Base-by-base conservation (phyloP, 1,140 invertebrate genomes). In the Holcopasites calliopsidis region DNA sequence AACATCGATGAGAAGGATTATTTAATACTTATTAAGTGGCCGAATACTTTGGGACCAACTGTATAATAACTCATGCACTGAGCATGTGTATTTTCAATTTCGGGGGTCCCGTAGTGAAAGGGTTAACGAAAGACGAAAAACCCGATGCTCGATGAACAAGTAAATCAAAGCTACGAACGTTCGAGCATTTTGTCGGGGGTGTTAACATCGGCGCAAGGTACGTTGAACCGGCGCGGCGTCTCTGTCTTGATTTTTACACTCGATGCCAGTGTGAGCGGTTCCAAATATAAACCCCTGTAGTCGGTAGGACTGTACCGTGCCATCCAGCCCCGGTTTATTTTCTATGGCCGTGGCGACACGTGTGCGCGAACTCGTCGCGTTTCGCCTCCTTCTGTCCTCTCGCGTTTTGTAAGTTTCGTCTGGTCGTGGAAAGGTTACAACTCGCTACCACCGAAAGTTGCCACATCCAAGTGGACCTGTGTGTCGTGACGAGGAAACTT, bases 231-330 rank as follows among this genome's bases (percentile, higher is more conserved):
- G 68, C 49, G 64, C 62, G 49, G 68, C 44, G 58, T 84, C 79
- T 71, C 54, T 60, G 40, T 55, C 61, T 77, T 80, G 81, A 85
- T 88, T 88, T 88, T 87, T 85, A 82, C 85, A 79, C 55, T 68
- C 78, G 66, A 69, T 78, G 70, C 72, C 72, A 73, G 69, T 79
- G 64, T 7, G 73, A 77, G 54, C 65, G 74, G 83, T 88, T 89
- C 89, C 88, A 90, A 90, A 90, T 90, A 90, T 90, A 90, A 90
- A 88, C 85, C 86, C 83, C 82, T 81, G n/a, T 82, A 72, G 83
- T 83, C 68, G 79, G 79, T 76, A 73, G 80, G 74, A 3, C 75
- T 78, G 80, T 52, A 18, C n/a, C n/a, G 79, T 80, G 79, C 81
- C 73, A 82, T 82, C 82, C 87, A 82, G 85, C 85, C 77, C 75